Base-by-base conservation (phyloP, 2,113 vertebrate species). In the Eulacestoma nigropectus region DNA sequence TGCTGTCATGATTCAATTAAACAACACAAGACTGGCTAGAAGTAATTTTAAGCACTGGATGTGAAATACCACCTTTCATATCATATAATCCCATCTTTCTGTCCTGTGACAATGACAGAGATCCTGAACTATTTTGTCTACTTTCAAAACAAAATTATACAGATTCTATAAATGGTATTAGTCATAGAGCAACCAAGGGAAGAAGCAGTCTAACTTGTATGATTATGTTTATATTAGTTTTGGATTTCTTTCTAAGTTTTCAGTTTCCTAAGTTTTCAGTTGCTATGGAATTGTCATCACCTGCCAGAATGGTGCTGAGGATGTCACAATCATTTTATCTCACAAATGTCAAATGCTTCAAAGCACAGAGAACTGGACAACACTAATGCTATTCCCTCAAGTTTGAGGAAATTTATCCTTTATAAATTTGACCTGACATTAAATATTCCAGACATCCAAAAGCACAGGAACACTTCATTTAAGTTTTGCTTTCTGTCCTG, bases 201-300 rank as follows among this genome's bases (percentile, higher is more conserved):
- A 88, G 47, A 78, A 91, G 33, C 27, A 87, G 32, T 46, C 25
- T 77, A 32, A 56, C 7, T 77, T 50, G 6, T 35, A 21, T 89
- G 35, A 72, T 93, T 84, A 79, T 81, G 4, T 30, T 96, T 84
- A 25, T 90, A 7, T 91, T 86, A 92, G n/a, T 89, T 96, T 93
- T 91, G 50, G 21, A 41, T 94, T 95, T 95, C 90, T 82, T 85
- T 62, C 41, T 26, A 87, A 94, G 44, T 96, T 84, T 55, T 84
- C 33, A 27, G 39, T 46, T 63, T 46, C 64, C 29, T 25, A 85
- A 89, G 52, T 93, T 81, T 93, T 67, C 67, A 89, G 35, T 95
- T 80, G 63, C 72, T 90, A 57, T 87, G 76, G 59, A 97, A 57
- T 35, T 87, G 41, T 77, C 55, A 76, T 35, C 42, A 84, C n/a